Evolutionary conservation across 37 sponge, comb jelly and placozoan species (phyloP), one percentile per base, ranked within the genome.

Genomic region (Ianthella basta): DNA sequence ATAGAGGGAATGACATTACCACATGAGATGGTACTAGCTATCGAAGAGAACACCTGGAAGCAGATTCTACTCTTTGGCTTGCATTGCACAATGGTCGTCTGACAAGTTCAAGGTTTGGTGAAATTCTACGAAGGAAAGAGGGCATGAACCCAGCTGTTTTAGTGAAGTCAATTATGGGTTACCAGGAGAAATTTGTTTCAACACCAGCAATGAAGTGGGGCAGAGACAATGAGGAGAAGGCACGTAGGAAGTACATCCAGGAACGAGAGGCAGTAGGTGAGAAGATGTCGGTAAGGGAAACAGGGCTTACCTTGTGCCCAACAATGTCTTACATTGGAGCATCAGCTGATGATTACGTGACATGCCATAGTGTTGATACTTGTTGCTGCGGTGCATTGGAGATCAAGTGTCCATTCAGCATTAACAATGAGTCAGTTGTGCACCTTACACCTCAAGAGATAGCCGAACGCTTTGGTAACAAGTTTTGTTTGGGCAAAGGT

Each of bases 141-240:
- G 23, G 5, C 33, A 72, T 37, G 5, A 8, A 32, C 39, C 38
- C 35, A 34, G 37, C 29, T 32, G 38, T 12, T 6, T 37, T 72
- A 5, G 37, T 72, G 38, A 72, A 72, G 74, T 36, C 35, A 72
- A 35, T 72, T 20, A 72, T 72, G 74, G 74, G 74, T 8, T 72
- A 37, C 74, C 24, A 61, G 29, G 13, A 27, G 64, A 27, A 61
- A 27, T 29, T 10, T 61, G 4, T 61, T 27, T 61, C 27, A 29
- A 61, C 74, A 23, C 56, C 55, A 79, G 29, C 55, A 29, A 79
- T 79, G 55, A 32, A 24, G 30, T 79, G 57, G 80, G 80, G 80
- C 4, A 44, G 13, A 29, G 56, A 79, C n/a, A 79, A 79, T 79
- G 80, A 79, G 41, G 80, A 55, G 5, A 18, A 24, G 20, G 80